Evolutionary conservation across 2,113 vertebrate genomes (phyloP).

Genomic region (Nycticorax nycticorax): DNA sequence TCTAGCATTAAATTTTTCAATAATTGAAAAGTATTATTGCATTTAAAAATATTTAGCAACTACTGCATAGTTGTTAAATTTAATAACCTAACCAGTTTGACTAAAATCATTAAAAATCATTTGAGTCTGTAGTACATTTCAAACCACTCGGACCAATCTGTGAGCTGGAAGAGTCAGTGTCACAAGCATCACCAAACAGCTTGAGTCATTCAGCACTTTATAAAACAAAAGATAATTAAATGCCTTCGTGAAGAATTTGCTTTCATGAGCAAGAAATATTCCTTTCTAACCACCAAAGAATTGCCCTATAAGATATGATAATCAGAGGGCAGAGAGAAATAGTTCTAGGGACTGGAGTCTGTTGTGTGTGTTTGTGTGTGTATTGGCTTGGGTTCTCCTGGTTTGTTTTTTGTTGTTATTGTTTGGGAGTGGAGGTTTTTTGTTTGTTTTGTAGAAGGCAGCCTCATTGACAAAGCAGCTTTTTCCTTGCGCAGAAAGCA

Average conservation of each 20-base stretch:
- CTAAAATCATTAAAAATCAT: neutral
- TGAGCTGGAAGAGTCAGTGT: neutral
- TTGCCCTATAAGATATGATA: neutral
- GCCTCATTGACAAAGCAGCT: neutral
- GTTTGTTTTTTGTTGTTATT: neutral
- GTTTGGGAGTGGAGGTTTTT: neutral
- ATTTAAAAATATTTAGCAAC: slow-evolving; percentile 12
- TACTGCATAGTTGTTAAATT: neutral
- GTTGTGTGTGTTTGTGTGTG: neutral
- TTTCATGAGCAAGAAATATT: neutral
- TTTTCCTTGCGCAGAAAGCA: neutral
- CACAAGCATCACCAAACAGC: neutral
- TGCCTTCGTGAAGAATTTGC: neutral
- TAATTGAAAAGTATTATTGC: slow-evolving; percentile 1
- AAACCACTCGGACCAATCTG: neutral
- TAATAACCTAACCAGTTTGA: neutral
- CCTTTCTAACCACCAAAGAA: neutral
- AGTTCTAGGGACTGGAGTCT: neutral
- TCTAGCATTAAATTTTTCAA: neutral
- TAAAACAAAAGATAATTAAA: neutral
- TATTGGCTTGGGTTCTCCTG: neutral
- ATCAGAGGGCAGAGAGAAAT: neutral
- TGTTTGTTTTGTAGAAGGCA: neutral
- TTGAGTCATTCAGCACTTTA: neutral
- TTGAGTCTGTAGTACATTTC: neutral